Conservation (phyloP, 2,888 invertebrate genomes). For the Drosophila ustulata region DNA sequence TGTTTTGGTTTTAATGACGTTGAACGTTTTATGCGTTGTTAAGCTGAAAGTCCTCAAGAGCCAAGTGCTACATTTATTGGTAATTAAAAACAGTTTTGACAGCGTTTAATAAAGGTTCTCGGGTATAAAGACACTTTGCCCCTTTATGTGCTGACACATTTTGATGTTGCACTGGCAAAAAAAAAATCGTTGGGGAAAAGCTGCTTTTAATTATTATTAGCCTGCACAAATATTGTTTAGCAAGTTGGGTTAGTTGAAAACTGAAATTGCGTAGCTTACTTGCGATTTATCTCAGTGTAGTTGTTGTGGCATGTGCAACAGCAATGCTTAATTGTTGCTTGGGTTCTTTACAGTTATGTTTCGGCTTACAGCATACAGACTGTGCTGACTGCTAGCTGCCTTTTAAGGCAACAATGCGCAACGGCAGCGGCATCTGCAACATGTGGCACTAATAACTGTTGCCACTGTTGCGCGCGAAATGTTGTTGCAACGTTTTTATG, state of each 20-base stretch:
- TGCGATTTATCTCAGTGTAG: slow-evolving; percentile 21
- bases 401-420: slow-evolving; percentile 46
- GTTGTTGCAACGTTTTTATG: slow-evolving; percentile 55
- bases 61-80: slow-evolving; percentile 24
- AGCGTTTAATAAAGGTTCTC: slow-evolving; percentile 10
- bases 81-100: slow-evolving; percentile 34
- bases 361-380: slow-evolving; percentile 19
- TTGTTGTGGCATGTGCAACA: slow-evolving; percentile 17
- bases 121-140: not conserved
- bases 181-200: not conserved
- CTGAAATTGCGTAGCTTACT: not conserved
- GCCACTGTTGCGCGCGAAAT: slow-evolving; percentile 44
- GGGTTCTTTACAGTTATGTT: slow-evolving; percentile 23
- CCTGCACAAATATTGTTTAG: not conserved
- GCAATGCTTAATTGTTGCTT: slow-evolving; percentile 27
- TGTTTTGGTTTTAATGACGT: slow-evolving; percentile 15
- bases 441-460: slow-evolving; percentile 64
- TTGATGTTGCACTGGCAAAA: slow-evolving; percentile 6
- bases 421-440: slow-evolving; percentile 45
- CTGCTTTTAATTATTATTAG: not conserved
- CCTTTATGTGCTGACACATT: slow-evolving; percentile 6
- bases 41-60: slow-evolving; percentile 18
- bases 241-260: not conserved
- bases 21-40: slow-evolving; percentile 33
- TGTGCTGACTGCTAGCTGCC: slow-evolving; percentile 11